Conservation (phyloP, 2,888 invertebrate species). For the Dione juno region DNA sequence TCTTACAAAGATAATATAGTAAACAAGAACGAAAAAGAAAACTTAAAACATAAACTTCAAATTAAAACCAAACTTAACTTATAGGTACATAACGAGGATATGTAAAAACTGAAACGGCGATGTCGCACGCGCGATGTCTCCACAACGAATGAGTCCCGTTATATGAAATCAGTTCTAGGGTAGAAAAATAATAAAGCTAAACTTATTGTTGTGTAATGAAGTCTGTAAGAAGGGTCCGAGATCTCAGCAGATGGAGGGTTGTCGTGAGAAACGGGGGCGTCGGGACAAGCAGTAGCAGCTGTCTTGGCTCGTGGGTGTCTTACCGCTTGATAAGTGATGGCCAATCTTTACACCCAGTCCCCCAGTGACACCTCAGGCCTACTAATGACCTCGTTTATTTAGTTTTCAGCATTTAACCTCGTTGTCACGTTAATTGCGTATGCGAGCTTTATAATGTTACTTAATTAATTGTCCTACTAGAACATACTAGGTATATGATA, state of each 20-base stretch:
- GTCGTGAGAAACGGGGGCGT: conserved; percentile 68
- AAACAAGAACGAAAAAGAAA: conserved; percentile 6
- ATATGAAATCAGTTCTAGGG: conserved; percentile 61
- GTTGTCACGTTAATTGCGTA: conserved; percentile 4
- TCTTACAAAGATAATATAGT: background rate
- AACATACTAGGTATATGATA: too few species aligned
- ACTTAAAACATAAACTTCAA: conserved; percentile 12
- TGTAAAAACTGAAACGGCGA: conserved; percentile 39
- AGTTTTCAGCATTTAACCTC: conserved; percentile 24
- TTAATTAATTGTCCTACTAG: too few species aligned
- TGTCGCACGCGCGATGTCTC: conserved; percentile 53
- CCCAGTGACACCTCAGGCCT: conserved; percentile 37
- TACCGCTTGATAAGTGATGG: conserved; percentile 40
- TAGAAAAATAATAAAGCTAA: conserved; percentile 58
- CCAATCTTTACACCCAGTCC: conserved; percentile 24
- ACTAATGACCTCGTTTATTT: conserved; percentile 41
- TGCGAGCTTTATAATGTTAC: background rate
- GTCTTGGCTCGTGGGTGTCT: conserved; percentile 50
- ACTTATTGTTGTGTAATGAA: conserved; percentile 56
- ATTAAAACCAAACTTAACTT: conserved; percentile 9
- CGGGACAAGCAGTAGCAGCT: conserved; percentile 50
- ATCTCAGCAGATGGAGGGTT: conserved; percentile 58
- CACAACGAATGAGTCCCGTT: conserved; percentile 62
- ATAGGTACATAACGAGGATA: conserved; percentile 14
- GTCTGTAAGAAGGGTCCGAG: conserved; percentile 59